Evolutionary conservation across 2,888 invertebrate species (phyloP).

Genomic region (Polydrusus cervinus): DNA sequence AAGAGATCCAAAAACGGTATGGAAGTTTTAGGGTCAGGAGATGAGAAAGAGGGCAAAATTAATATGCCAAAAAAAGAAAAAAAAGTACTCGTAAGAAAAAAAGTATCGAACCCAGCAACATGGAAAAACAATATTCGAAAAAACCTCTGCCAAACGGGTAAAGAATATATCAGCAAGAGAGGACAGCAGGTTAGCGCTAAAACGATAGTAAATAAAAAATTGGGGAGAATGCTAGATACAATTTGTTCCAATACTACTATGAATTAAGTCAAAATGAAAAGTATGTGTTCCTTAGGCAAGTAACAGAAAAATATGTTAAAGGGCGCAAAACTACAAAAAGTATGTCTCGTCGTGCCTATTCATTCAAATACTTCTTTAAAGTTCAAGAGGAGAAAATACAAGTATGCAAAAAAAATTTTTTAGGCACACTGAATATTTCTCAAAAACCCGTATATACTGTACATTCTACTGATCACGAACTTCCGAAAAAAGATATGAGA

Average conservation of each 20-base stretch:
- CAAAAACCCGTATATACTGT: slow-evolving; percentile 42
- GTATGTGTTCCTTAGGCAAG: slow-evolving; percentile 36
- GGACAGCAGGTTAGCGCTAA: background rate
- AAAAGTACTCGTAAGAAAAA: slow-evolving; percentile 25
- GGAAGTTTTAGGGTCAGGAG: no score
- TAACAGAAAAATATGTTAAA: no score
- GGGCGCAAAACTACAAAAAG: slow-evolving; percentile 38
- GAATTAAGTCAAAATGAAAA: slow-evolving; percentile 47
- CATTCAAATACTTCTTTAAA: no score
- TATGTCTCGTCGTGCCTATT: no score
- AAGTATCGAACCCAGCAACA: slow-evolving; percentile 22
- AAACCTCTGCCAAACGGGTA: slow-evolving; percentile 30
- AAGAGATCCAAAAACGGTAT: no score
- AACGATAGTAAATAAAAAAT: slow-evolving; percentile 18
- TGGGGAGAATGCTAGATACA: no score
- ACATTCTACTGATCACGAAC: background rate
- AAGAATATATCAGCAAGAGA: slow-evolving; percentile 30
- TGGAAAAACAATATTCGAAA: slow-evolving; percentile 27
- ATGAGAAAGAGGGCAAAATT: no score
- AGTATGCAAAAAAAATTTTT: slow-evolving; percentile 35
- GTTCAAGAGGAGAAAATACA: slow-evolving; percentile 19
- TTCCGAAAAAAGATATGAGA: slow-evolving; percentile 36
- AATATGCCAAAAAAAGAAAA: slow-evolving; percentile 22
- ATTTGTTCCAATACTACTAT: no score
- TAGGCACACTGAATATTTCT: slow-evolving; percentile 33